Evolutionary conservation across 2,888 invertebrate species (phyloP).

Genomic region (Orgyia antiqua): DNA sequence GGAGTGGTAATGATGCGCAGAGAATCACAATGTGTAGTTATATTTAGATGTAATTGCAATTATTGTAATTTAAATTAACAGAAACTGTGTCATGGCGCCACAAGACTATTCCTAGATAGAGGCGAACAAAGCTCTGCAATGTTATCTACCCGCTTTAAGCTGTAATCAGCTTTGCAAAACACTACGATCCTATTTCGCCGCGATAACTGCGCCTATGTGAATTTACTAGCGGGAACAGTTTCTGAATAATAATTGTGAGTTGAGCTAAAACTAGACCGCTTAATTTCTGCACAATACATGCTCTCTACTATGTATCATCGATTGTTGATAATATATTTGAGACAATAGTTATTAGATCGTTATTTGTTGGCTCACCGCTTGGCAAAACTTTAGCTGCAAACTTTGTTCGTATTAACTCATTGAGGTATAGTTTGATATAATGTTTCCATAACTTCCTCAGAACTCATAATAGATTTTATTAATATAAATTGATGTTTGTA

Average conservation of each 20-base stretch:
- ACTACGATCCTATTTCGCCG: constrained; percentile 34
- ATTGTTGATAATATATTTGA: constrained; percentile 28
- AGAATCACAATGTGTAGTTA: constrained; percentile 65
- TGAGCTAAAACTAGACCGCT: constrained; percentile 25
- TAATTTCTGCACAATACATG: constrained; percentile 33
- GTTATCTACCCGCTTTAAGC: constrained; percentile 30
- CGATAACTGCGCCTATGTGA: constrained; percentile 35
- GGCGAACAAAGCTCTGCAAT: too few species aligned
- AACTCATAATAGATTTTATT: background rate
- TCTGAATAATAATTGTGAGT: constrained; percentile 37
- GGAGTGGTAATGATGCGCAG: constrained; percentile 38
- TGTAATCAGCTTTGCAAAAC: constrained; percentile 33
- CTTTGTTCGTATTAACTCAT: background rate
- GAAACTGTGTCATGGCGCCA: constrained; percentile 53
- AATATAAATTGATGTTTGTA: constrained; percentile 2
- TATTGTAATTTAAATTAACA: constrained; percentile 50
- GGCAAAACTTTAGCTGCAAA: too few species aligned
- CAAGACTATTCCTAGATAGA: constrained; percentile 20
- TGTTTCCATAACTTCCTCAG: constrained; percentile 1
- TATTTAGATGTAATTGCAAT: constrained; percentile 59
- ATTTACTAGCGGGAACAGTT: constrained; percentile 30
- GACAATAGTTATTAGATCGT: constrained; percentile 29
- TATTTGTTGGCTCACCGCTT: constrained; percentile 9
- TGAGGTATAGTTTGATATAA: background rate
- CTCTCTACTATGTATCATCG: constrained; percentile 28